These are phyloP conservation scores for Platycheirus rosarum DNA, from an alignment of 2,888 invertebrate genomes.

Conservation along the genomic window DNA sequence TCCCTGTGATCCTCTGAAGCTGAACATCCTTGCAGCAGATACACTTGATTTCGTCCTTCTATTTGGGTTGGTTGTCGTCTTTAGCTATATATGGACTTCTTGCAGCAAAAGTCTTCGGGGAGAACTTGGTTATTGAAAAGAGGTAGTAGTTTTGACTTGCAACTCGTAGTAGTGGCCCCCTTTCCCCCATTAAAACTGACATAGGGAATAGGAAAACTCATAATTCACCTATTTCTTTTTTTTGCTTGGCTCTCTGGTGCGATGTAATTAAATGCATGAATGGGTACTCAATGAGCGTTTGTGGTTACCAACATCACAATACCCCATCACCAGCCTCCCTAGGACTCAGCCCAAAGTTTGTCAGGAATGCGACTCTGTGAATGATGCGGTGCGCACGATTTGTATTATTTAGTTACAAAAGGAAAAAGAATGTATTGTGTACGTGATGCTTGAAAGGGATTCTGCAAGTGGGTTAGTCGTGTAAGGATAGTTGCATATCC, in stretches of 20 bases:
- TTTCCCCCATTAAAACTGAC: constrained; percentile 17
- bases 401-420: constrained; percentile 54
- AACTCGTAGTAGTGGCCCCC: neutral
- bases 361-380: constrained; percentile 24
- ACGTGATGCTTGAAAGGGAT: neutral
- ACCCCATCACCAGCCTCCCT: neutral
- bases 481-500: neutral
- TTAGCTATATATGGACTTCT: constrained; percentile 26
- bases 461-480: neutral
- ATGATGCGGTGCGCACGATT: constrained; percentile 46
- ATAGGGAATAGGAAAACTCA: constrained; percentile 38
- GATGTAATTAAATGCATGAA: constrained; percentile 70
- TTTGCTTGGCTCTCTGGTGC: constrained; percentile 19
- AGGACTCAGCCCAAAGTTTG: neutral
- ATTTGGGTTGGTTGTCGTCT: too few species aligned
- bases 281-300: constrained; percentile 49
- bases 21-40: constrained; percentile 36
- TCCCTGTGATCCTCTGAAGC: constrained; percentile 28
- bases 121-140: neutral
- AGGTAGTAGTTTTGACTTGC: neutral
- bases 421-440: constrained; percentile 40
- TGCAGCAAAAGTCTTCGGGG: constrained; percentile 7
- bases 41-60: constrained; percentile 53
- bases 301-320: constrained; percentile 18
- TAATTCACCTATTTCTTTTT: constrained; percentile 42